Evolutionary conservation across 2,113 vertebrate species (phyloP).

Genomic region (Anarhynchus alexandrinus): DNA sequence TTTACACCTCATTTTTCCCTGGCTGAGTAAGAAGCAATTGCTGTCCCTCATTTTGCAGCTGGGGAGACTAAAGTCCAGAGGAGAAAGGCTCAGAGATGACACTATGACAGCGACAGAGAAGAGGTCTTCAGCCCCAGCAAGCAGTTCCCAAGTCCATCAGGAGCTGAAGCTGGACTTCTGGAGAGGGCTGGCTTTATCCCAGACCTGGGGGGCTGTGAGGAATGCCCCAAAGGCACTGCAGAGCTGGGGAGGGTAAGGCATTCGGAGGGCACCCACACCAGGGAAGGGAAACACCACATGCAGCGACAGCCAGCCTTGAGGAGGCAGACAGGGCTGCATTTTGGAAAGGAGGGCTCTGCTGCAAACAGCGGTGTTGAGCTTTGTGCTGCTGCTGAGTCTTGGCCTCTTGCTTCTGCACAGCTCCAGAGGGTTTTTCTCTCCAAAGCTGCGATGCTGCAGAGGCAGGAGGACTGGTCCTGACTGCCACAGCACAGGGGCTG

Average conservation of each 20-base stretch:
- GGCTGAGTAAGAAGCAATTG: neutral
- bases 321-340: neutral
- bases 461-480: too few relatives aligned
- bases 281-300: neutral
- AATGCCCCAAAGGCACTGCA: neutral
- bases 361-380: neutral
- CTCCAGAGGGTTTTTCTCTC: neutral
- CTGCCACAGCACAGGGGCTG: neutral
- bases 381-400: neutral
- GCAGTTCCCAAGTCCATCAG: neutral
- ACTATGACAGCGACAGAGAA: neutral
- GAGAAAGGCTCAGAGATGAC: too few relatives aligned
- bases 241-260: neutral
- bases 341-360: neutral
- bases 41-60: neutral
- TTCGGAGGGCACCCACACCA: neutral
- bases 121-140: neutral
- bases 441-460: too few relatives aligned
- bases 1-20: neutral
- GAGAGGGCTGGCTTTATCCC: neutral
- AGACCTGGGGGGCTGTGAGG: neutral
- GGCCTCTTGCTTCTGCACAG: neutral
- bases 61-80: neutral
- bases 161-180: neutral
- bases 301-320: neutral